phyloP scores from a whole-genome alignment of 1,140 invertebrate genomes.

The Caerostris darwini region DNA sequence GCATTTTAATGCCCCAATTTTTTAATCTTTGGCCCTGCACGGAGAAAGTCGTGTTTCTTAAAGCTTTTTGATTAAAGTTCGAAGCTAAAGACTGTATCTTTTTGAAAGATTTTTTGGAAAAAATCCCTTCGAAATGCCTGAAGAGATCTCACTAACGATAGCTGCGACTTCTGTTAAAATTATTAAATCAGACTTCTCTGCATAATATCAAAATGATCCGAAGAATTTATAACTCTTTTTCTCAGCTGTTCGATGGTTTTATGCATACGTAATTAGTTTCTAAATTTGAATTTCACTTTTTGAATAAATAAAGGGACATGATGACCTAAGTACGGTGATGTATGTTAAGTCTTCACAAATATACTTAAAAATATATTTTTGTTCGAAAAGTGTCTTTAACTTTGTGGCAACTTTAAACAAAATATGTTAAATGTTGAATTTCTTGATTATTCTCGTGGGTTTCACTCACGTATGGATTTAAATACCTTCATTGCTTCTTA shows the following conservation, averaged over 20 bases:
- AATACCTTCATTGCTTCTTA: no score
- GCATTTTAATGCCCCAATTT: slow-evolving; percentile 18
- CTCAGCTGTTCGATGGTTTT: background rate
- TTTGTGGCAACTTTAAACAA: no score
- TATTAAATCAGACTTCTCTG: background rate
- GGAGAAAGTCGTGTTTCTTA: background rate
- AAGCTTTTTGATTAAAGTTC: slow-evolving; percentile 32
- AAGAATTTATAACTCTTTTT: background rate
- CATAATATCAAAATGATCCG: background rate
- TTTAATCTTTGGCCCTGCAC: background rate
- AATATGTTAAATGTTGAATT: no score
- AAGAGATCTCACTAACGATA: background rate
- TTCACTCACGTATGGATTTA: no score
- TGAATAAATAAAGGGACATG: background rate
- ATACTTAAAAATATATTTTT: background rate
- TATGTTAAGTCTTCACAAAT: background rate
- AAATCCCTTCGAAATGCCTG: background rate
- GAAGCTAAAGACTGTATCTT: background rate
- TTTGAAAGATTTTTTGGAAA: background rate
- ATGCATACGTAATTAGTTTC: background rate
- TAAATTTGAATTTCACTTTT: background rate
- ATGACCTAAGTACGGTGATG: background rate
- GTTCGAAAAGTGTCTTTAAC: no score
- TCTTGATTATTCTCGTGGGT: no score
- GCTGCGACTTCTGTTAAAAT: background rate